Percentiles rank a stretch among this genome's conserved stretches.
Conservation (phyloP, 2,888 invertebrate species). For the Uloborus plumipes region DNA sequence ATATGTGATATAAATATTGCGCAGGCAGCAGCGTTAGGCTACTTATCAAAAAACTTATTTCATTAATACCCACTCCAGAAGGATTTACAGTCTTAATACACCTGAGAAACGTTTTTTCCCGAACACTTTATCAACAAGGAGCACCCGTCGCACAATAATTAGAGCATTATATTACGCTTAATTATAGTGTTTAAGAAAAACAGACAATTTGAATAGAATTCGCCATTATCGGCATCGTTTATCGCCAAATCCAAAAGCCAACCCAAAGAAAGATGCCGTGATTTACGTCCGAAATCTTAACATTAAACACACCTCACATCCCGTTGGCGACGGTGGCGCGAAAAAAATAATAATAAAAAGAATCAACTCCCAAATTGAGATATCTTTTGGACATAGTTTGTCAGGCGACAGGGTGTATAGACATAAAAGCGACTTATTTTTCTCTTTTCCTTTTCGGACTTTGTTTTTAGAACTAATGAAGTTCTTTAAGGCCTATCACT, state of each 20-base stretch:
- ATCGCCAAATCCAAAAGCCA: not conserved
- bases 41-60: no score
- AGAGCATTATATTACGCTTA: constrained; percentile 30
- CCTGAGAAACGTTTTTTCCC: no score
- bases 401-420: no score
- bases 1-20: no score
- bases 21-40: no score
- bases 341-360: not conserved
- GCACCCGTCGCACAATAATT: constrained; percentile 23
- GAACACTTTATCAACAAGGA: not conserved
- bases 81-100: constrained; percentile 5
- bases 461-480: constrained; percentile 50
- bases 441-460: constrained; percentile 26
- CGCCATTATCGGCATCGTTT: not conserved
- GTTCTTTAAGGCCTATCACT: constrained; percentile 49
- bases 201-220: constrained; percentile 8
- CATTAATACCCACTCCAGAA: no score
- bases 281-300: constrained; percentile 27
- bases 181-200: constrained; percentile 36
- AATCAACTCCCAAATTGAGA: constrained; percentile 34
- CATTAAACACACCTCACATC: constrained; percentile 38
- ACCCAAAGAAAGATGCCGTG: constrained; percentile 11
- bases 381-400: constrained; percentile 9
- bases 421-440: constrained; percentile 32
- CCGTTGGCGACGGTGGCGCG: constrained; percentile 33